Percentiles rank a stretch among this genome's conserved stretches.
These are phyloP conservation scores for Cepaea nemoralis DNA, from an alignment of 1,140 invertebrate genomes.

Conservation along the genomic window DNA sequence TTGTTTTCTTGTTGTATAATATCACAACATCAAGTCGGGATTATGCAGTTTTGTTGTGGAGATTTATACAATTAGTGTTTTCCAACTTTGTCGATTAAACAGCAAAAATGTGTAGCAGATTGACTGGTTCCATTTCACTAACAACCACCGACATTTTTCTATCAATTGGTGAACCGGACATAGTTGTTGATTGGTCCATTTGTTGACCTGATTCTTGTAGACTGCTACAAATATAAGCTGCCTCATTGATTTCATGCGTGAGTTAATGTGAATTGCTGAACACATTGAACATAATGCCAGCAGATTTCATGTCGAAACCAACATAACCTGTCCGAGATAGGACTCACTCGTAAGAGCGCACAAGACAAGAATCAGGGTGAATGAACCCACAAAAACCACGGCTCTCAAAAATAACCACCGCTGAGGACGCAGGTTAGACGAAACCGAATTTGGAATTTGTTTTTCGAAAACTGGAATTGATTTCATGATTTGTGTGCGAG, in stretches of 20 bases:
- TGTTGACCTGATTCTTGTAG: background rate
- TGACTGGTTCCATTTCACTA: background rate
- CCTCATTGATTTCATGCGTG: slow-evolving; percentile 1
- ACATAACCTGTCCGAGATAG: too few species aligned
- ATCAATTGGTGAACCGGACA: background rate
- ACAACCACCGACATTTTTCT: slow-evolving; percentile 13
- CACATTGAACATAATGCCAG: too few species aligned
- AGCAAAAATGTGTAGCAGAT: background rate
- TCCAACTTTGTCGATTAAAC: background rate
- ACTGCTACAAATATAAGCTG: background rate
- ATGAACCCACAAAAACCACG: too few species aligned
- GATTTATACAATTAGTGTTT: background rate
- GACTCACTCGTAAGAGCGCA: too few species aligned
- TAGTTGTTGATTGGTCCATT: background rate
- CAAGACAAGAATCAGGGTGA: too few species aligned
- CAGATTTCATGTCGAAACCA: too few species aligned
- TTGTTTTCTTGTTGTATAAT: background rate
- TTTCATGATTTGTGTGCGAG: too few species aligned
- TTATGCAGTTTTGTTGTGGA: background rate
- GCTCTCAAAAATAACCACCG: too few species aligned
- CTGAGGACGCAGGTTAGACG: too few species aligned
- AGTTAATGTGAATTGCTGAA: too few species aligned
- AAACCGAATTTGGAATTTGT: too few species aligned
- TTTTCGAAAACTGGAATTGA: too few species aligned
- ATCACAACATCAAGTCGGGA: background rate